phyloP scores from a whole-genome alignment of 2,888 invertebrate genomes.

The Melolontha melolontha region DNA sequence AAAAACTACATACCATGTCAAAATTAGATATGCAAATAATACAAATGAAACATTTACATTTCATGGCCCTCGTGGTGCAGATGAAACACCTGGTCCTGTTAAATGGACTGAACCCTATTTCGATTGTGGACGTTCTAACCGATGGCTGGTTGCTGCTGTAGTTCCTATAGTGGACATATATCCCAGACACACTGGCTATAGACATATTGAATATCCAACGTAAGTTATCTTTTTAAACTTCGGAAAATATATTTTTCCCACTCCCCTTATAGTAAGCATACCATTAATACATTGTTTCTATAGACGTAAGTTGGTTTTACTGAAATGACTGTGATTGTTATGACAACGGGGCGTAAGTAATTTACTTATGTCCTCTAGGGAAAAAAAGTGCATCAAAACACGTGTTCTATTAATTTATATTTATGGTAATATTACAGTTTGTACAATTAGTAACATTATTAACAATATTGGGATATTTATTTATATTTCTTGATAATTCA shows the following conservation, averaged over 20 bases:
- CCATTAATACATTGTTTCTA: too few relatives aligned
- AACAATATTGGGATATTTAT: too few relatives aligned
- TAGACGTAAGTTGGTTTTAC: too few relatives aligned
- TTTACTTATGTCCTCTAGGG: too few relatives aligned
- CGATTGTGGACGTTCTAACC: slow-evolving; percentile 94
- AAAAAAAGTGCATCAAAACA: too few relatives aligned
- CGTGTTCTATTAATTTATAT: too few relatives aligned
- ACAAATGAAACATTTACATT: slow-evolving; percentile 97
- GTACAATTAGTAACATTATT: too few relatives aligned
- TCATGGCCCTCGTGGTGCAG: slow-evolving; percentile 92
- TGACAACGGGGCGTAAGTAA: too few relatives aligned
- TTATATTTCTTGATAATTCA: too few relatives aligned
- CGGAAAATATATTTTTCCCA: not conserved
- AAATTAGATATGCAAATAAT: slow-evolving; percentile 93
- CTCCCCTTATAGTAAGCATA: too few relatives aligned
- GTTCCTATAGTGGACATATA: slow-evolving; percentile 96
- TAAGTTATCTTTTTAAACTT: slow-evolving; percentile 68
- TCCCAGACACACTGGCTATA: slow-evolving; percentile 91
- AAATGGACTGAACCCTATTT: slow-evolving; percentile 96
- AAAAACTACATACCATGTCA: slow-evolving; percentile 93
- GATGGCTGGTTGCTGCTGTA: slow-evolving; percentile 95
- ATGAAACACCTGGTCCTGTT: slow-evolving; percentile 92
- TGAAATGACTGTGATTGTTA: too few relatives aligned
- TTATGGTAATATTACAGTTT: too few relatives aligned
- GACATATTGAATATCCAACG: slow-evolving; percentile 95